Evolutionary conservation across 1,140 invertebrate species (phyloP), one percentile per base, ranked within the genome.

Genomic region (Popillia japonica): DNA sequence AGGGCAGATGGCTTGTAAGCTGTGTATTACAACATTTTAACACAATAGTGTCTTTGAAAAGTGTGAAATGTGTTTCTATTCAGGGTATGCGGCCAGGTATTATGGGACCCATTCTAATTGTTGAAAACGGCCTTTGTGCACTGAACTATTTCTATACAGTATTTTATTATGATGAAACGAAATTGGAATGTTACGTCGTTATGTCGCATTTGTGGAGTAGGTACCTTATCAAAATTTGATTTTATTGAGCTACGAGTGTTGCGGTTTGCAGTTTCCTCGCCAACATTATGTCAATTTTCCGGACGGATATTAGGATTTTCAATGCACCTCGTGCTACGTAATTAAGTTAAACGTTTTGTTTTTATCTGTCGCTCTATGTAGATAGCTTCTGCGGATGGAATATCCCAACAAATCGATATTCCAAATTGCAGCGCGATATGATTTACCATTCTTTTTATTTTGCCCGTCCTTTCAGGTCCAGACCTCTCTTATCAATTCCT

Each of bases 21-120:
- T 48, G 44, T 48, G 44, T n/a, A 48, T n/a, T 48, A 48, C 44
- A 48, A 48, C 44, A 48, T 48, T 48, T 48, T 48, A 48, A 48
- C 44, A 48, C 44, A 48, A 48, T 48, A 11, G 44, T 48, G 44
- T 48, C 44, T 48, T 48, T 48, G 44, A 48, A 48, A 48, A 48
- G 44, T 48, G 44, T 48, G 44, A 48, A 48, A 48, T 48, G 44
- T 48, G 44, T 14, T 48, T 48, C 44, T 48, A 48, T 48, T 48
- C 44, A 48, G 17, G 3, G 8, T 14, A 48, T 48, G 44, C 44
- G 44, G 17, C 44, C 44, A 48, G 44, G 44, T 48, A 48, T 48
- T 48, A 48, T 48, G 44, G 44, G 44, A n/a, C 44, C n/a, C 44
- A n/a, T 48, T 48, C 11, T 48, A 48, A 48, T 48, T 48, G 44